Base-by-base conservation (phyloP, 1,140 invertebrate species). In the Camponotus floridanus region DNA sequence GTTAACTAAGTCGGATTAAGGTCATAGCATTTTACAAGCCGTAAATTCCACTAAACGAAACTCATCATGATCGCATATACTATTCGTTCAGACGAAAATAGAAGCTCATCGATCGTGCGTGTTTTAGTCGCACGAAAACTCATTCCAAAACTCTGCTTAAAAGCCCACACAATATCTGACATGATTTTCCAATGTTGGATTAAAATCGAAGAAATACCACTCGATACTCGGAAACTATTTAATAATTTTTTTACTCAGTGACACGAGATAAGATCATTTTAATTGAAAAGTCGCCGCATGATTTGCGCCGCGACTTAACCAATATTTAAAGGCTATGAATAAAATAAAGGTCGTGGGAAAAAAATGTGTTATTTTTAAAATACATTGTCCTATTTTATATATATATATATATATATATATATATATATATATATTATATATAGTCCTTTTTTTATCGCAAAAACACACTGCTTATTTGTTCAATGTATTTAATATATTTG, bases 81-180 rank as follows among this genome's bases (percentile, higher is more conserved):
- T 74, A 85, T 64, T 65, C 42, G 39, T 8, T 18, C 36, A 15
- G 86, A 89, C 88, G 80, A 90, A 93, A 92, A 92, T 94, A 94
- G 90, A 91, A 86, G 74, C 48, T 31, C 55, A 91, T 92, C 85
- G 92, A 94, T 91, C 90, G 71, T 76, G 62, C 59, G 83, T 88
- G 64, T 71, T 89, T 92, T 91, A 91, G 91, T 91, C 86, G 89
- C 79, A 59, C 48, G 42, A 61, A 21, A 18, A 26, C 15, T n/a
- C 13, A 8, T 2, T 70, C 18, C 45, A 85, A 87, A 67, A 36
- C 18, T 64, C 21, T 26, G 31, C 39, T 59, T 71, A 36, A 81
- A 81, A 78, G 5, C 15, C 13, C n/a, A 33, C 64, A n/a, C 15
- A 5, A 80, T n/a, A 15, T 1, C 6, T 15, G 18, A 21, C 9